phyloP scores from a whole-genome alignment of 2,888 invertebrate genomes.

The Phalera bucephala region DNA sequence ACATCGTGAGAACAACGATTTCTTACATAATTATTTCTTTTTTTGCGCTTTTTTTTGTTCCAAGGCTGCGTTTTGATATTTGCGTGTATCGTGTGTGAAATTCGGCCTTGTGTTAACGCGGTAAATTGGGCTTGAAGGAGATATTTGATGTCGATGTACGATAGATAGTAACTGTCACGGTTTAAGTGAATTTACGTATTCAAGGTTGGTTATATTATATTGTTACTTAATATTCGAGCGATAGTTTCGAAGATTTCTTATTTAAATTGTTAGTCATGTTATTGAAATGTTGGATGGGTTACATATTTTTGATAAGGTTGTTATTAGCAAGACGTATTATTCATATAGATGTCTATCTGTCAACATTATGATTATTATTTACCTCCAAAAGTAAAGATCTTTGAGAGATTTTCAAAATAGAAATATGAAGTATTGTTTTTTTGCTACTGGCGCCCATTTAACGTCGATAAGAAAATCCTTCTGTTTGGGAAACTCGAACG shows the following conservation, averaged over 20 bases:
- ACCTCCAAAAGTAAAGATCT: too few relatives aligned
- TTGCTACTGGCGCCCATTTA: too few relatives aligned
- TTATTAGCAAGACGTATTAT: too few relatives aligned
- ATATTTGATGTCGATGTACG: slow-evolving; percentile 32
- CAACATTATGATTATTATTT: too few relatives aligned
- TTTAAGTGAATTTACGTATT: slow-evolving; percentile 20
- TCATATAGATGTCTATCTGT: too few relatives aligned
- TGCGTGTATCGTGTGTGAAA: slow-evolving; percentile 49
- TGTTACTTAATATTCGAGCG: slow-evolving; percentile 17
- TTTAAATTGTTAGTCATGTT: too few relatives aligned
- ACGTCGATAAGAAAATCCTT: too few relatives aligned
- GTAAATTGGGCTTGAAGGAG: slow-evolving; percentile 70
- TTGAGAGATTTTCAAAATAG: too few relatives aligned
- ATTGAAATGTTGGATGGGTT: too few relatives aligned
- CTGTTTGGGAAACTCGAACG: too few relatives aligned
- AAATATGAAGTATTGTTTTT: too few relatives aligned
- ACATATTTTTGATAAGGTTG: not conserved
- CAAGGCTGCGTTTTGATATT: slow-evolving; percentile 49
- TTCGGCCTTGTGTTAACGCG: slow-evolving; percentile 65
- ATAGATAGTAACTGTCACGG: slow-evolving; percentile 29
- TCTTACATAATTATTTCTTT: slow-evolving; percentile 66
- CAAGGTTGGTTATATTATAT: slow-evolving; percentile 23
- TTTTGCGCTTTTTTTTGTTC: slow-evolving; percentile 36
- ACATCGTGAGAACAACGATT: slow-evolving; percentile 67
- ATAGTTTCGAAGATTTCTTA: slow-evolving; percentile 8